Conservation (phyloP, 1,140 invertebrate genomes). For the Oryctes rhinoceros region DNA sequence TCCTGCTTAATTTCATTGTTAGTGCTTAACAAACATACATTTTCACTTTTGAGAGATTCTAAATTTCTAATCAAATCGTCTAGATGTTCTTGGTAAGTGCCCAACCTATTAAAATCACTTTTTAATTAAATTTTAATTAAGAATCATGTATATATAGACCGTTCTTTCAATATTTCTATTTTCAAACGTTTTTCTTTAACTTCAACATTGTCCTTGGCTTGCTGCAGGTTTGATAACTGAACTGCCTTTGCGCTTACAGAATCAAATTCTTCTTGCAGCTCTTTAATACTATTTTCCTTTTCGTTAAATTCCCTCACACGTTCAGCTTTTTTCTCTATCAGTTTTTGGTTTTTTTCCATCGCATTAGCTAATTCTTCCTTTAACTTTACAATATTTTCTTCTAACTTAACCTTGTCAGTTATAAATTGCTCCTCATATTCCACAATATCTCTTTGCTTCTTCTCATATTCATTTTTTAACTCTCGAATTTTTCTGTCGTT, state of each 20-base stretch:
- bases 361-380: background rate
- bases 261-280: background rate
- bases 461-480: background rate
- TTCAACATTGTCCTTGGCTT: background rate
- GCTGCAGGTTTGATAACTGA: background rate
- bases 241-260: background rate
- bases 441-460: background rate
- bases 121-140: too few species aligned
- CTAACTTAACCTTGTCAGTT: background rate
- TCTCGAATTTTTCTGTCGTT: background rate
- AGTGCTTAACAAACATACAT: background rate
- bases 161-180: background rate
- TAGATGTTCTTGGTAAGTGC: background rate
- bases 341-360: background rate
- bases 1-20: background rate
- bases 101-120: background rate
- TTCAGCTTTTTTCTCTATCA: background rate
- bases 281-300: too few species aligned
- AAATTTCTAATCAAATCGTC: background rate
- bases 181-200: background rate
- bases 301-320: background rate
- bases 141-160: too few species aligned
- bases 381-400: background rate
- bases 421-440: background rate
- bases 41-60: background rate